Percentiles rank a stretch among this genome's conserved stretches.
Conservation (phyloP, 2,113 vertebrate genomes). For the Pygoscelis adeliae region DNA sequence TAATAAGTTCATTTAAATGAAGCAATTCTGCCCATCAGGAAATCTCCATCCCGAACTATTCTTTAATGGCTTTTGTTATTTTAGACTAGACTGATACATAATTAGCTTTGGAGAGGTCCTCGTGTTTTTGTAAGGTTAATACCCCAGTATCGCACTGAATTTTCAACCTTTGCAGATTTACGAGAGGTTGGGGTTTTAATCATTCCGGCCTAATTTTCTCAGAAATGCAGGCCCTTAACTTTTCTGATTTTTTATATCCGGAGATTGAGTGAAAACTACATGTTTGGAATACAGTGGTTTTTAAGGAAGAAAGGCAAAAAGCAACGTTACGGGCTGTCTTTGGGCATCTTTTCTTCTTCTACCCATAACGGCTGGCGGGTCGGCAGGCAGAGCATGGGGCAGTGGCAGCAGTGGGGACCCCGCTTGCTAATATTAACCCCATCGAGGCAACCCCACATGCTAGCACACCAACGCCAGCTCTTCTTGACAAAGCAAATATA, state of each 20-base stretch:
- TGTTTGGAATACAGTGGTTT: neutral
- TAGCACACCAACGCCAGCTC: neutral
- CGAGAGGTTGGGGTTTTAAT: neutral
- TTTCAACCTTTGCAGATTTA: neutral
- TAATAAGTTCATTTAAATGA: neutral
- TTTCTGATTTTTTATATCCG: neutral
- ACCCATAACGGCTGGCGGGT: rapidly evolving
- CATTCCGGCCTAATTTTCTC: neutral
- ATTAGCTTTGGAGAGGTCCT: conserved; percentile 37
- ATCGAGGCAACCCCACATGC: neutral
- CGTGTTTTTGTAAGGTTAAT: neutral
- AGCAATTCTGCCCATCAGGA: conserved; percentile 9
- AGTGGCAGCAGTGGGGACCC: neutral
- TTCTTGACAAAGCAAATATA: neutral
- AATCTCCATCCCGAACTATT: neutral
- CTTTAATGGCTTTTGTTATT: conserved; percentile 32
- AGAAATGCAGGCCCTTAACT: neutral
- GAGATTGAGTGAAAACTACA: neutral
- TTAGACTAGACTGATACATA: neutral
- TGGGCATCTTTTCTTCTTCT: neutral
- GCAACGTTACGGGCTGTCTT: rapidly evolving
- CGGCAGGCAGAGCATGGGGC: neutral
- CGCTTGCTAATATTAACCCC: neutral
- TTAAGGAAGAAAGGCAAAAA: neutral
- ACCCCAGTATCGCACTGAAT: neutral